These are phyloP conservation scores for Carcharodon carcharias DNA, from an alignment of 2,797 vertebrate genomes.

Conservation along the genomic window DNA sequence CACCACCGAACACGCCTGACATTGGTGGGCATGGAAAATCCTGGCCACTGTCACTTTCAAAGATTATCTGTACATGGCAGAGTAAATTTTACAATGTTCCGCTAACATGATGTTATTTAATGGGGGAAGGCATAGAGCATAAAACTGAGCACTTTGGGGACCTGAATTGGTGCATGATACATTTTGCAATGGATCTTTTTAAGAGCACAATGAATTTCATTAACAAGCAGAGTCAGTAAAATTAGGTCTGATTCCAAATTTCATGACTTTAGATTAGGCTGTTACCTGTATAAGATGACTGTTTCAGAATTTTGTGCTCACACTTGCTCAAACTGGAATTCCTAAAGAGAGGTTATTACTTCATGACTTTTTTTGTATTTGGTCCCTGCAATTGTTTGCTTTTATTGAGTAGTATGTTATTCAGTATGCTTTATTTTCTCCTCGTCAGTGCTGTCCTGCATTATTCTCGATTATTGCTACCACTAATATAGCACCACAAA, in stretches of 20 bases:
- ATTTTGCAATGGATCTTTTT: too few species aligned
- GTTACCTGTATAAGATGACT: neutral
- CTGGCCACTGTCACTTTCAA: neutral
- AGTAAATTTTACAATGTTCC: neutral
- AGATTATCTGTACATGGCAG: neutral
- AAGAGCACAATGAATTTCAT: too few species aligned
- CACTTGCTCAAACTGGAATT: neutral
- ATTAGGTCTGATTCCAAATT: neutral
- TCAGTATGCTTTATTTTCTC: neutral
- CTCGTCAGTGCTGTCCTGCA: neutral
- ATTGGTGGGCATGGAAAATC: too few species aligned
- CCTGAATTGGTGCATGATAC: too few species aligned
- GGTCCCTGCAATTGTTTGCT: neutral
- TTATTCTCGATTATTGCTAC: neutral
- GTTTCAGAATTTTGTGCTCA: neutral
- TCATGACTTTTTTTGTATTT: neutral
- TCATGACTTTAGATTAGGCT: neutral
- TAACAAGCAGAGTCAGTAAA: neutral
- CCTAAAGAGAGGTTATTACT: neutral
- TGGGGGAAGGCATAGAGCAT: neutral
- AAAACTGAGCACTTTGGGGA: neutral
- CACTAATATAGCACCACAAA: neutral
- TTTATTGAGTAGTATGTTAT: neutral
- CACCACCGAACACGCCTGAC: too few species aligned
- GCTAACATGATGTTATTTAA: neutral